Percentiles rank a stretch among this genome's conserved stretches.
These are phyloP conservation scores for Cetonia aurata DNA, from an alignment of 2,888 invertebrate species.

Conservation along the genomic window DNA sequence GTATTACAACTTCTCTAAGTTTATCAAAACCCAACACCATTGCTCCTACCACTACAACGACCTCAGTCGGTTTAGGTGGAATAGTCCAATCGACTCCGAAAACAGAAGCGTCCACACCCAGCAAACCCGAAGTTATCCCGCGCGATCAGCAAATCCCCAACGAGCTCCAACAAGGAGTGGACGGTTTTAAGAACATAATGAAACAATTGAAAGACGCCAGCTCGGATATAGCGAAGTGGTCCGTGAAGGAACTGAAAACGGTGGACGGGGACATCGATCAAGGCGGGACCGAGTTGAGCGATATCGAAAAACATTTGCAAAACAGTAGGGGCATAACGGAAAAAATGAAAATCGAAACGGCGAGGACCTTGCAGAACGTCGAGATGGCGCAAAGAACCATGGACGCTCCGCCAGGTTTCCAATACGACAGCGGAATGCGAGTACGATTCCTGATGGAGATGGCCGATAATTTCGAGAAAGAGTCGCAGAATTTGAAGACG, in stretches of 20 bases:
- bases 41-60: slow-evolving; percentile 47
- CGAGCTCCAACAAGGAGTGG: slow-evolving; percentile 82
- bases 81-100: slow-evolving; percentile 69
- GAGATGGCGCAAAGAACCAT: slow-evolving; percentile 85
- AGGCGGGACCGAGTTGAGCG: slow-evolving; percentile 71
- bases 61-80: slow-evolving; percentile 77
- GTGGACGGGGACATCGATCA: slow-evolving; percentile 75
- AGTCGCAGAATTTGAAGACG: slow-evolving; percentile 76
- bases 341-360: slow-evolving; percentile 79
- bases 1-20: slow-evolving; percentile 42
- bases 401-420: slow-evolving; percentile 80
- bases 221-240: slow-evolving; percentile 80
- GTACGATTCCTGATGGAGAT: slow-evolving; percentile 78
- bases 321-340: slow-evolving; percentile 73
- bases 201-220: slow-evolving; percentile 87
- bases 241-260: slow-evolving; percentile 73
- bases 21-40: slow-evolving; percentile 42
- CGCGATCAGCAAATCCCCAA: slow-evolving; percentile 80
- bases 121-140: slow-evolving; percentile 69
- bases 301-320: slow-evolving; percentile 74
- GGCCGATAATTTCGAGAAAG: slow-evolving; percentile 78
- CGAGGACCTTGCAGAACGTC: slow-evolving; percentile 77
- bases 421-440: slow-evolving; percentile 82
- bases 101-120: slow-evolving; percentile 54
- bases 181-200: slow-evolving; percentile 84